Evolutionary conservation across 23 tunicate species (phyloP), one percentile per base, ranked within the genome.

Genomic region (Trididemnum nubilum): DNA sequence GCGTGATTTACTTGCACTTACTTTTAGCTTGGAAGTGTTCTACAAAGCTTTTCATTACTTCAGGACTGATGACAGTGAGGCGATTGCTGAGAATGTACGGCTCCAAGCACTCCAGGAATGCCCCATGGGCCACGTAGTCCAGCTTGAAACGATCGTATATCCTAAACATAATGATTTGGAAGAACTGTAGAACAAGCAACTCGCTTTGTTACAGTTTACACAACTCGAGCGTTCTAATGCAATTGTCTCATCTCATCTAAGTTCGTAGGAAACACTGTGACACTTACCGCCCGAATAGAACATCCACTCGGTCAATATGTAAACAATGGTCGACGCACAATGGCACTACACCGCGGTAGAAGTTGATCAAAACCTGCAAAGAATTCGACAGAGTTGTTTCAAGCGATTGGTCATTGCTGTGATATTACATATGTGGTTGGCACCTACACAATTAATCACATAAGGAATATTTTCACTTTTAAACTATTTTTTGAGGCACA

Each of bases 11-110:
- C n/a, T n/a, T n/a, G n/a, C n/a, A n/a, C n/a, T 44, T 80, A 93
- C 98, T 79, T 84, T 93, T 93, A 4, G 98, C 89, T 88, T 88
- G 89, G 34, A 88, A 93, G 52, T 93, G 98, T 39, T 87, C 84
- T 19, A 93, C 87, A 75, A 93, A 93, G 40, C 84, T 92, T 66
- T 93, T 67, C 93, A 93, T 88, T 21, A 93, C 98, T 64, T 67
- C 78, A 29, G 98, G 98, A 34, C 87, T 88, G 79, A 93, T 80
- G 7, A 77, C 28, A 57, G 85, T 83, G 49, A 93, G 40, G 29
- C 82, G 65, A 57, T 93, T 88, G 79, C 86, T 90, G 23, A 93
- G 38, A 26, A 93, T 88, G 74, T 93, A 93, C 27, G 98, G 98
- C 61, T 93, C 98, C 51, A 93, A 70, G 65, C 98, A 93, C 69